These are phyloP conservation scores for Thumatha senex DNA, from an alignment of 2,888 invertebrate genomes.

Conservation along the genomic window DNA sequence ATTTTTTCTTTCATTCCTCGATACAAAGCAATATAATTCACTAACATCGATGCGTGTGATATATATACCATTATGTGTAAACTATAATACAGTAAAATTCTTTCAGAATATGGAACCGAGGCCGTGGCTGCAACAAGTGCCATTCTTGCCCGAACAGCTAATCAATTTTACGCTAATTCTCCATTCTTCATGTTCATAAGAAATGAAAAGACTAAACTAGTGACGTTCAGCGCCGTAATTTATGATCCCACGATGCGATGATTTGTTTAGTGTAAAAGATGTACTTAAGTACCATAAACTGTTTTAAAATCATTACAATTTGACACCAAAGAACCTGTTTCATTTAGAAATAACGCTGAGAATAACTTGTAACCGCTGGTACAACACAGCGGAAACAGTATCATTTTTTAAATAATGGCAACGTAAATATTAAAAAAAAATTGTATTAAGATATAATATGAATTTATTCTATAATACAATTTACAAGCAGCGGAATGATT, in stretches of 20 bases:
- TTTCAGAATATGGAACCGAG: conserved; percentile 87
- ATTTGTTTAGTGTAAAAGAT: neutral
- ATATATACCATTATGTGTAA: no score
- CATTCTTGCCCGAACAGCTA: conserved; percentile 78
- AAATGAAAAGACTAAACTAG: conserved; percentile 85
- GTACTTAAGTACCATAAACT: neutral
- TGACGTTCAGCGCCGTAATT: conserved; percentile 89
- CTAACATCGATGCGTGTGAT: no score
- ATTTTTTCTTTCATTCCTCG: no score
- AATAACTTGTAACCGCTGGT: neutral
- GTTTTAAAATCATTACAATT: neutral
- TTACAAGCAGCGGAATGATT: neutral
- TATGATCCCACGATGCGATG: conserved; percentile 74
- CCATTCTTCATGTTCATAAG: conserved; percentile 90
- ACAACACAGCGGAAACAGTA: no score
- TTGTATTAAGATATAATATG: neutral
- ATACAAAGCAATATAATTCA: no score
- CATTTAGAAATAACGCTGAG: neutral
- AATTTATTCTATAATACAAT: neutral
- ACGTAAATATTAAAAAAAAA: neutral
- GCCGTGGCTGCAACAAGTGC: conserved; percentile 87
- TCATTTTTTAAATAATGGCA: no score
- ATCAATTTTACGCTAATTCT: conserved; percentile 82
- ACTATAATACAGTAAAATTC: no score
- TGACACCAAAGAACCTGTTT: conserved; percentile 1